These are phyloP conservation scores for Pogonognathellus flavescens DNA, from an alignment of 1,140 invertebrate genomes.

Conservation along the genomic window DNA sequence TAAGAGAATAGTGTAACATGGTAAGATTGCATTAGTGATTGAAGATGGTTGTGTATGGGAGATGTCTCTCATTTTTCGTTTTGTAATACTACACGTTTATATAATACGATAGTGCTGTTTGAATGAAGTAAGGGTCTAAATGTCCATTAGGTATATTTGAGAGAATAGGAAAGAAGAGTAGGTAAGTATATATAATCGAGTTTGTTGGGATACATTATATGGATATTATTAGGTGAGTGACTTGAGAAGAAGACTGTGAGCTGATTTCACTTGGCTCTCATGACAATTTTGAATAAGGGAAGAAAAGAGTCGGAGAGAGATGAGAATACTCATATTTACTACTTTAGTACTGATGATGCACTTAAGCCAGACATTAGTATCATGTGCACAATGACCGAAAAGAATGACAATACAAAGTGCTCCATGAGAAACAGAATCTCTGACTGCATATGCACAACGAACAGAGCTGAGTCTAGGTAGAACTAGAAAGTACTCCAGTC, in stretches of 20 bases:
- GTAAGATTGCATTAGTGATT: no score
- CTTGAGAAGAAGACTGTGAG: not conserved
- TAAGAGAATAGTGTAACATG: no score
- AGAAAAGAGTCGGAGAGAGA: constrained; percentile 7
- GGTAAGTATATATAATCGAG: not conserved
- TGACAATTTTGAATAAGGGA: not conserved
- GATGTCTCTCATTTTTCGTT: no score
- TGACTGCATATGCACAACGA: no score
- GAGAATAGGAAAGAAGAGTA: not conserved
- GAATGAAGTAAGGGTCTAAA: no score
- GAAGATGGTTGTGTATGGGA: no score
- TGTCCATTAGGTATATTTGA: no score
- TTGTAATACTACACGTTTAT: no score
- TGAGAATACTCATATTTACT: not conserved
- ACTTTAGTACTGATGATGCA: constrained; percentile 4
- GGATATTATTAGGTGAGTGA: constrained; percentile 5
- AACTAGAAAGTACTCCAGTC: no score
- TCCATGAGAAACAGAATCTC: no score
- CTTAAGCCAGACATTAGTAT: constrained; percentile 35
- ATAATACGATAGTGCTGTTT: no score
- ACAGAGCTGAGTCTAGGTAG: no score
- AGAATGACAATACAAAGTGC: constrained; percentile 26
- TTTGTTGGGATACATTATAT: not conserved
- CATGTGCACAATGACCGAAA: constrained; percentile 45
- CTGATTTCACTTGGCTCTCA: not conserved